Percentiles rank a stretch among this genome's conserved stretches.
These are phyloP conservation scores for Myotis yumanensis DNA, from an alignment of 2,113 vertebrate genomes.

Conservation along the genomic window DNA sequence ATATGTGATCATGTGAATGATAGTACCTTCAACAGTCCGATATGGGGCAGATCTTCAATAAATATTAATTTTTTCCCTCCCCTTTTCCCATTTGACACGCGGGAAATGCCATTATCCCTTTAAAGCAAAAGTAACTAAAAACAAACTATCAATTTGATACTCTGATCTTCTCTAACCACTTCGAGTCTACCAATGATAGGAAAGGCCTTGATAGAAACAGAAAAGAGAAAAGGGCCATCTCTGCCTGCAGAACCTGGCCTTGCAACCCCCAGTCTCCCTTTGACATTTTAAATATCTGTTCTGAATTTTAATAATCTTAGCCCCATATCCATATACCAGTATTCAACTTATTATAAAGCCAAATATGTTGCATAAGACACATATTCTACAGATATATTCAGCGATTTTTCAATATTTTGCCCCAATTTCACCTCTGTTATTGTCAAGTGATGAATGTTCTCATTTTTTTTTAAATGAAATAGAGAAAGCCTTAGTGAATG, in stretches of 20 bases:
- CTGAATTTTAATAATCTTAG: not conserved
- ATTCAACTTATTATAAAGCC: not conserved
- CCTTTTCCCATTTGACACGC: not conserved
- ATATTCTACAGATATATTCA: not conserved
- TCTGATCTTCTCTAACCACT: not conserved
- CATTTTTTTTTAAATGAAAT: not conserved
- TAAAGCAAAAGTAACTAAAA: not conserved
- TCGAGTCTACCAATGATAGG: not conserved
- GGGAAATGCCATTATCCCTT: not conserved
- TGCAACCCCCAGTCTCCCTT: not conserved
- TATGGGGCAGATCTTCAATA: not conserved
- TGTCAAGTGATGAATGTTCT: not conserved
- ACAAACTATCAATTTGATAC: not conserved
- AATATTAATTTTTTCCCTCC: not conserved
- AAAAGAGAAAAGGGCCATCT: not conserved
- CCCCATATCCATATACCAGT: not conserved
- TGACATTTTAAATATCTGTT: not conserved
- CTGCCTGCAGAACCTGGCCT: not conserved
- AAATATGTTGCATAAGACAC: not conserved
- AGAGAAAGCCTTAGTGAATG: not conserved
- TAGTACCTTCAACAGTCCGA: not conserved
- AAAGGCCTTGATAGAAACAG: not conserved
- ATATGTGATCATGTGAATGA: not conserved
- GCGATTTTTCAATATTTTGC: not conserved
- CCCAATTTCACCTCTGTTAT: not conserved